A percentile compares a stretch with the other conserved stretches of the same genome.
phyloP scores from a whole-genome alignment of 2,888 invertebrate genomes.

The Uloborus plumipes region DNA sequence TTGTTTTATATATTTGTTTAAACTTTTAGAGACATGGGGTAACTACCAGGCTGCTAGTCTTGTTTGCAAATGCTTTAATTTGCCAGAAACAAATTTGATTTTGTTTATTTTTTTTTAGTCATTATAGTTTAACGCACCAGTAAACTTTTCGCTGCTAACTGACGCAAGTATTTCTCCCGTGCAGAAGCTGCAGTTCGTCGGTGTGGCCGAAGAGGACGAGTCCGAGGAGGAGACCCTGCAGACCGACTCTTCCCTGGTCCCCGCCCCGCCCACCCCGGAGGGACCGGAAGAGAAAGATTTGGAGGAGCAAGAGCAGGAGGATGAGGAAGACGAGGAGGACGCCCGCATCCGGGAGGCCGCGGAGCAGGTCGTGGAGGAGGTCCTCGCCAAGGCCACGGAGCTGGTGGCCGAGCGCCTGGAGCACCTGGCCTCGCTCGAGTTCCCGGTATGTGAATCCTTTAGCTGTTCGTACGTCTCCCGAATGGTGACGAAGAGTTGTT shows the following conservation, averaged over 20 bases:
- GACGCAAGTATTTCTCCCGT: not conserved
- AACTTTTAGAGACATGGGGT: too few relatives aligned
- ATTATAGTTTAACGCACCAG: too few relatives aligned
- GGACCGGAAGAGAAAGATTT: too few relatives aligned
- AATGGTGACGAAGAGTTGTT: too few relatives aligned
- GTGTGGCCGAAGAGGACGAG: slow-evolving; percentile 40
- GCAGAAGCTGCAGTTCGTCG: slow-evolving; percentile 42
- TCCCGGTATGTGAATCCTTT: slow-evolving; percentile 49
- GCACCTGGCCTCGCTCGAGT: not conserved
- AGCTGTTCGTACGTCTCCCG: not conserved
- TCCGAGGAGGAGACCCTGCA: not conserved
- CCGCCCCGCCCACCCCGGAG: slow-evolving; percentile 2
- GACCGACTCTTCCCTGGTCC: not conserved
- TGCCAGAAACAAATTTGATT: too few relatives aligned
- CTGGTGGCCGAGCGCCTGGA: slow-evolving; percentile 21
- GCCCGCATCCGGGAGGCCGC: slow-evolving; percentile 30
- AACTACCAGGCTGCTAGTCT: too few relatives aligned
- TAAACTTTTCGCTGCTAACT: too few relatives aligned
- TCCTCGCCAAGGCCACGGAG: slow-evolving; percentile 39
- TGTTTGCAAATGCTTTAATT: too few relatives aligned
- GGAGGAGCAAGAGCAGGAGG: not conserved
- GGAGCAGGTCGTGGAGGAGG: slow-evolving; percentile 49
- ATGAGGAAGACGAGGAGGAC: slow-evolving; percentile 17
- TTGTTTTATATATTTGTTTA: too few relatives aligned
- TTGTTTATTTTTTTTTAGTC: too few relatives aligned